These are phyloP conservation scores for Bubo blakistoni DNA, from an alignment of 2,113 vertebrate species.

Conservation along the genomic window DNA sequence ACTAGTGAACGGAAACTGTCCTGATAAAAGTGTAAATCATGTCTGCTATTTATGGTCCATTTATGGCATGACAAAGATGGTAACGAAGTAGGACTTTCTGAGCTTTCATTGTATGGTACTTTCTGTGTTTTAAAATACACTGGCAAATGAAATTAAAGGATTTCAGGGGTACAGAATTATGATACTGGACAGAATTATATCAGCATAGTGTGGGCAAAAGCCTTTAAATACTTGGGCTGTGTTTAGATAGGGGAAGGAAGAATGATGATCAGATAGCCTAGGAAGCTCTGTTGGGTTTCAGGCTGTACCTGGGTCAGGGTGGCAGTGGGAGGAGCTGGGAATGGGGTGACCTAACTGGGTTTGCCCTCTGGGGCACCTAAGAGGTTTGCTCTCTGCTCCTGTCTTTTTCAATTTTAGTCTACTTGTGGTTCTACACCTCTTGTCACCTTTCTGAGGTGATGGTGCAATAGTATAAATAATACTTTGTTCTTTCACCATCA, in stretches of 20 bases:
- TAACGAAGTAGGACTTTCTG: not conserved
- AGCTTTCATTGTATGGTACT: not conserved
- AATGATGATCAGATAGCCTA: not conserved
- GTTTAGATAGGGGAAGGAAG: not conserved
- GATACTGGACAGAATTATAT: not conserved
- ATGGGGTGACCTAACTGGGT: too few species aligned
- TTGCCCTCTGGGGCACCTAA: too few species aligned
- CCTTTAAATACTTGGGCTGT: not conserved
- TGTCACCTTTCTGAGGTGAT: not conserved
- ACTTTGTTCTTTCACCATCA: not conserved
- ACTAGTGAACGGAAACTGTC: not conserved
- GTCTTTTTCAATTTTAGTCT: not conserved
- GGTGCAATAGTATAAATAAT: fast-evolving
- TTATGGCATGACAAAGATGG: not conserved
- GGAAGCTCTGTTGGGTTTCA: not conserved
- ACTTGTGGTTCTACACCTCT: not conserved
- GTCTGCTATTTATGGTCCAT: not conserved
- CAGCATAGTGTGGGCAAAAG: not conserved
- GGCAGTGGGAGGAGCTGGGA: not conserved
- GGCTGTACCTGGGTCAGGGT: not conserved
- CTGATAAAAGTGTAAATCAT: not conserved
- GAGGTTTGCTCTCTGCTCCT: not conserved
- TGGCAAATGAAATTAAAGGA: not conserved
- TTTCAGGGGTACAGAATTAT: not conserved
- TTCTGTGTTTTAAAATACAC: not conserved